Conservation (phyloP, 1,140 invertebrate genomes). For the Calephelis nemesis region DNA sequence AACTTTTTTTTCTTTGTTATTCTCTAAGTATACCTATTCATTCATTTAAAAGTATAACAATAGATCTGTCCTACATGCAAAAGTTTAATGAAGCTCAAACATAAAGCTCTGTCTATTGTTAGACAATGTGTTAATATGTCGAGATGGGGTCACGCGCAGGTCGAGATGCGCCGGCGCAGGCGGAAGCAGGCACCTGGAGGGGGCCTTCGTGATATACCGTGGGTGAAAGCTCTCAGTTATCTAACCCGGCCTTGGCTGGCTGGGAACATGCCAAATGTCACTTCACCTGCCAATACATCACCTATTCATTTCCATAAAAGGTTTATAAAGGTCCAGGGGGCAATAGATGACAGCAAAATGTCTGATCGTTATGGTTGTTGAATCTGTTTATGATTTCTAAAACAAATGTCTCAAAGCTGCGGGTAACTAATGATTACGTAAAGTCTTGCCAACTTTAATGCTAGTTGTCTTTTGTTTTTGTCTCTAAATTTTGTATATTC, state of each 20-base stretch:
- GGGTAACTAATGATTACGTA: background rate
- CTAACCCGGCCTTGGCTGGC: slow-evolving; percentile 40
- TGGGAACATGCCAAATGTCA: slow-evolving; percentile 36
- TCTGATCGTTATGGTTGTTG: background rate
- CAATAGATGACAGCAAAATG: slow-evolving; percentile 10
- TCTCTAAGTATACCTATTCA: background rate
- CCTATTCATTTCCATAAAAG: slow-evolving; percentile 19
- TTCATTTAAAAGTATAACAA: background rate
- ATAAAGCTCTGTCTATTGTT: background rate
- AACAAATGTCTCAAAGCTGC: background rate
- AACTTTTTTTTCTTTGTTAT: no score
- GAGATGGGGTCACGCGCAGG: slow-evolving; percentile 24
- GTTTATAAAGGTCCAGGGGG: slow-evolving; percentile 12
- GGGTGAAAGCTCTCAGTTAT: slow-evolving; percentile 55
- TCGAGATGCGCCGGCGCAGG: slow-evolving; percentile 28
- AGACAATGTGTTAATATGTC: slow-evolving; percentile 14
- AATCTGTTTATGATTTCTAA: background rate
- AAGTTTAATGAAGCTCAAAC: background rate
- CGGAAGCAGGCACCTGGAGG: slow-evolving; percentile 26
- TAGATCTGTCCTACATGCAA: background rate
- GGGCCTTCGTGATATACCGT: slow-evolving; percentile 55
- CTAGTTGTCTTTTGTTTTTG: no score
- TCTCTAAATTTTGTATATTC: no score
- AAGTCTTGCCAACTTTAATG: background rate
- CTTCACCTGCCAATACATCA: slow-evolving; percentile 28